Conservation (phyloP, 2,888 invertebrate species). For the Siphlonurus alternatus region DNA sequence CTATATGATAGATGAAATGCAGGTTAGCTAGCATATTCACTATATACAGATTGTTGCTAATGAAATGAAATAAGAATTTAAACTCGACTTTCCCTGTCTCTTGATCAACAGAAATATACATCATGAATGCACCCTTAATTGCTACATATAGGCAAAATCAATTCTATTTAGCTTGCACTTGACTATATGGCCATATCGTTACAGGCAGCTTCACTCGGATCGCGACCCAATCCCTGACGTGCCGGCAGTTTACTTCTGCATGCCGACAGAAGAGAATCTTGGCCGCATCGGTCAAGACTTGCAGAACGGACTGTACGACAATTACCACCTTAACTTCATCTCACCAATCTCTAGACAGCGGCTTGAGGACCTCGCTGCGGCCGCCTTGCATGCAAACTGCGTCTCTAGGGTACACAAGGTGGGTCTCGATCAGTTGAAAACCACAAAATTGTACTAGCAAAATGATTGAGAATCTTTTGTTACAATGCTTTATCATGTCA, state of each 20-base stretch:
- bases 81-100: no score
- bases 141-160: no score
- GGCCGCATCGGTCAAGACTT: constrained; percentile 83
- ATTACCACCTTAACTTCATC: constrained; percentile 92
- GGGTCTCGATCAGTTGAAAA: constrained; percentile 8
- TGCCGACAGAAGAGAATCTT: constrained; percentile 91
- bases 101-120: no score
- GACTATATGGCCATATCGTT: no score
- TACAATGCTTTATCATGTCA: no score
- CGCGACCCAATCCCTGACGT: constrained; percentile 94
- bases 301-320: constrained; percentile 77
- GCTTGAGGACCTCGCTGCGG: constrained; percentile 86
- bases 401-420: constrained; percentile 86
- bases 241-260: constrained; percentile 95
- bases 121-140: no score
- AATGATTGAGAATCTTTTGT: constrained; percentile 1
- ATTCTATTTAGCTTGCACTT: no score
- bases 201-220: constrained; percentile 70
- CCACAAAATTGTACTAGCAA: no score
- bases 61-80: no score
- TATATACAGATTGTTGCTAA: no score
- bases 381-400: constrained; percentile 77
- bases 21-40: no score
- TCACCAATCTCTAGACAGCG: constrained; percentile 85
- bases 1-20: no score